Conservation (phyloP, 2,888 invertebrate genomes). For the Nemotelus pantherinus region DNA sequence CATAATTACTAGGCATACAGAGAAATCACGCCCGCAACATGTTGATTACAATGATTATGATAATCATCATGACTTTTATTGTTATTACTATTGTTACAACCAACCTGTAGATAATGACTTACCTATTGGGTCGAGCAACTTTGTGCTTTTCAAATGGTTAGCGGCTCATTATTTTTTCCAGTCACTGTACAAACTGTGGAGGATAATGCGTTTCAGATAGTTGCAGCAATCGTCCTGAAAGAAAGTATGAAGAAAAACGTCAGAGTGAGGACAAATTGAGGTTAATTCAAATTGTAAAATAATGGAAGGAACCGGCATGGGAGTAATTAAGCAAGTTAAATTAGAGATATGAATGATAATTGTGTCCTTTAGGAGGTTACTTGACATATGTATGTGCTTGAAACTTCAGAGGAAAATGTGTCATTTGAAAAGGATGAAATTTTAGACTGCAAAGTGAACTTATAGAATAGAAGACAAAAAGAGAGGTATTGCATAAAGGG, state of each 20-base stretch:
- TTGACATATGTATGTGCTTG: too few species aligned
- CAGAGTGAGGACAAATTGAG: constrained; percentile 7
- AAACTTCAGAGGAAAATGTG: too few species aligned
- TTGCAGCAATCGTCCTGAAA: constrained; percentile 17
- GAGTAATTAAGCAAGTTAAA: constrained; percentile 17
- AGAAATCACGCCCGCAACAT: too few species aligned
- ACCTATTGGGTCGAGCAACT: constrained; percentile 12
- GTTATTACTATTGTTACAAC: background rate
- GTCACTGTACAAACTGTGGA: background rate
- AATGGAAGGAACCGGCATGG: background rate
- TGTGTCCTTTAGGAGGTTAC: too few species aligned
- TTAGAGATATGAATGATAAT: background rate
- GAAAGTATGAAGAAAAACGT: constrained; percentile 3
- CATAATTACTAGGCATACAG: background rate
- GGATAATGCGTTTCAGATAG: background rate
- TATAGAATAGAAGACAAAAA: too few species aligned
- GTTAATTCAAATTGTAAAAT: constrained; percentile 14
- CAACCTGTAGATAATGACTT: background rate
- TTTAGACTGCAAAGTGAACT: too few species aligned
- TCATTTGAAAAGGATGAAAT: too few species aligned
- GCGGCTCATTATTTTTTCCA: constrained; percentile 32
- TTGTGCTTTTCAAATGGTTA: constrained; percentile 33
- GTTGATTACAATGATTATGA: constrained; percentile 26
- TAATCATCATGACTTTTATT: background rate
- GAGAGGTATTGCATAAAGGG: too few species aligned